Percentiles rank a stretch among this genome's conserved stretches.
phyloP scores from a whole-genome alignment of 2,113 vertebrate species.

The Acrocephalus kingi region DNA sequence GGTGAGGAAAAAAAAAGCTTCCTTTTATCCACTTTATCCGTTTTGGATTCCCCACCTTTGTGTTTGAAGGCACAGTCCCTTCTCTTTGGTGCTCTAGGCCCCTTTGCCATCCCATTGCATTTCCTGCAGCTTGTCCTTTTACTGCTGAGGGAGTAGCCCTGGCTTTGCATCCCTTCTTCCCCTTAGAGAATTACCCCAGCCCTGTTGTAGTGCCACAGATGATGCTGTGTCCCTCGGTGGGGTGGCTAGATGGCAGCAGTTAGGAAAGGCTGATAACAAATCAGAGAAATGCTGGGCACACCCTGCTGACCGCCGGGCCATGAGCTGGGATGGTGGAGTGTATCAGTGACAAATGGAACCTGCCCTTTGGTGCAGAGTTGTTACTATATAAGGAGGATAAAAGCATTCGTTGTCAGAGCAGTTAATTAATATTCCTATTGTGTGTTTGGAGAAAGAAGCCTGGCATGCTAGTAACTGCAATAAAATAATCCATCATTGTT shows the following conservation, averaged over 20 bases:
- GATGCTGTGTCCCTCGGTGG: not conserved
- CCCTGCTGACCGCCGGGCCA: accelerated
- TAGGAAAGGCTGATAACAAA: not conserved
- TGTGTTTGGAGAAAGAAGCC: constrained; percentile 19
- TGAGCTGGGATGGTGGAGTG: not conserved
- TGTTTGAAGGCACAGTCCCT: not conserved
- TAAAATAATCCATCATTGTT: constrained; percentile 26
- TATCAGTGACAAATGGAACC: not conserved
- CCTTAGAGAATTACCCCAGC: not conserved
- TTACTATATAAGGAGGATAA: constrained; percentile 56
- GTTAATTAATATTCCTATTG: constrained; percentile 38
- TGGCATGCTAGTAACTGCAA: not conserved
- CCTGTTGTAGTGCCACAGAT: accelerated
- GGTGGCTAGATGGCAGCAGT: accelerated
- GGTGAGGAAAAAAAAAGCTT: not conserved
- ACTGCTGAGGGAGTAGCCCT: not conserved
- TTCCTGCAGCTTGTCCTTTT: not conserved
- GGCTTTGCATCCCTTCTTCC: not conserved
- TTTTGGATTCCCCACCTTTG: not conserved
- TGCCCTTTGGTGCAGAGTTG: not conserved
- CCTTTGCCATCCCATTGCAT: accelerated
- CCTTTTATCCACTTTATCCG: constrained; percentile 39
- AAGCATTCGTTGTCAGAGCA: not conserved
- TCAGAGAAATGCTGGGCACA: not conserved
- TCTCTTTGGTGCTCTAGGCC: not conserved